Conservation (phyloP, 2,797 vertebrate species). For the Ataeniobius toweri region DNA sequence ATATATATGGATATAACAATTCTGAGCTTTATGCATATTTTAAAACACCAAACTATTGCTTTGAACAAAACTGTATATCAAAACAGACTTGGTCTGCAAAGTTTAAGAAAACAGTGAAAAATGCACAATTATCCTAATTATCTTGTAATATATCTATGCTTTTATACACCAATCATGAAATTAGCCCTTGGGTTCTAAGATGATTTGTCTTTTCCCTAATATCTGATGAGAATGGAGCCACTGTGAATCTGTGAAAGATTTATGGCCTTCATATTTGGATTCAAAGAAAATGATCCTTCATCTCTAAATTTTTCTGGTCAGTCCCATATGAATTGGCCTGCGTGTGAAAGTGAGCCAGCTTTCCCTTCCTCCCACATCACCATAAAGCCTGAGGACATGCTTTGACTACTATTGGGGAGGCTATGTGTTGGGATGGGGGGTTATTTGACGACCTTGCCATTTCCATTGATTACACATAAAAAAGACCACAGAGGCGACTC, state of each 20-base stretch:
- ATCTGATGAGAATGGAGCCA: slow-evolving; percentile 49
- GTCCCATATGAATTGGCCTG: slow-evolving; percentile 57
- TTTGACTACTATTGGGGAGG: slow-evolving; percentile 42
- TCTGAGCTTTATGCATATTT: too few species aligned
- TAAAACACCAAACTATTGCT: too few species aligned
- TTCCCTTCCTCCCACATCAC: slow-evolving; percentile 38
- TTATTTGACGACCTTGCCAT: slow-evolving; percentile 65
- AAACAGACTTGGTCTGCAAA: not conserved
- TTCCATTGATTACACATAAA: slow-evolving; percentile 78
- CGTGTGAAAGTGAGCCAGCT: slow-evolving; percentile 53
- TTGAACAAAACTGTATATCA: too few species aligned
- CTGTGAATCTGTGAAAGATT: slow-evolving; percentile 52
- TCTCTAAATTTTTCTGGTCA: slow-evolving; percentile 54
- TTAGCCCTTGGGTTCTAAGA: slow-evolving; percentile 23
- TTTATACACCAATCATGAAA: slow-evolving; percentile 34
- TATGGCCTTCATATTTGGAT: slow-evolving; percentile 43
- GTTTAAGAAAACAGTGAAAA: not conserved
- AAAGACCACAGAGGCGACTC: slow-evolving; percentile 55
- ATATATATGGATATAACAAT: too few species aligned
- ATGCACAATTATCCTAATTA: not conserved
- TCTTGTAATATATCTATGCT: slow-evolving; percentile 7
- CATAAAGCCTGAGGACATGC: slow-evolving; percentile 67
- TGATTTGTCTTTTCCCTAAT: slow-evolving; percentile 48
- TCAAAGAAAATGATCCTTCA: slow-evolving; percentile 62
- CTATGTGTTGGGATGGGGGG: not conserved